Evolutionary conservation across 1,140 invertebrate species (phyloP), one percentile per base, ranked within the genome.

Genomic region (Colletes latitarsis): DNA sequence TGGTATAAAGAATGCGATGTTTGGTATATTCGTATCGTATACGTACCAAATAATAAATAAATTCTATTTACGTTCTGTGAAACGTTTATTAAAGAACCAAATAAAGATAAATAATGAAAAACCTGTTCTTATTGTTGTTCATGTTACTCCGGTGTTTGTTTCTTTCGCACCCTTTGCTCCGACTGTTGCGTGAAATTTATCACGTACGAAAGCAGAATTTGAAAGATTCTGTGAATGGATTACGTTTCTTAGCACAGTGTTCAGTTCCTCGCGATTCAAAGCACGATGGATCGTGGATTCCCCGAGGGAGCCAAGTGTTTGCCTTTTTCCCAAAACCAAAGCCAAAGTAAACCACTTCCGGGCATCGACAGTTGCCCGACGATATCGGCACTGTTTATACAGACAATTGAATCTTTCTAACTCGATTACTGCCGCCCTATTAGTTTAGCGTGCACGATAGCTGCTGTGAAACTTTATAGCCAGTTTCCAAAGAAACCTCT

Each of bases 351-450:
- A 91, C 83, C 81, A 83, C 88, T 76, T 78, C 71, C 66, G 84
- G 90, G 72, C 76, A 83, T 81, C 71, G 58, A 77, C 73, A 57
- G 62, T 81, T 85, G 81, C 70, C 85, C 67, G 41, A 53, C 75
- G 71, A 82, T 76, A 84, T 71, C 21, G 15, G 72, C 55, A 53
- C 63, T 92, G 76, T 92, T 91, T 91, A 81, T 74, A 87, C 80
- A 74, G 81, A 73, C 72, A 86, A 92, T 92, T 82, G 85, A 91
- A 92, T 90, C 85, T 90, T 89, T 63, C 75, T 90, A 91, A 92
- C 83, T 91, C 85, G 81, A 92, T 92, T 91, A 88, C 75, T 73
- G 68, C 17, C 64, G 75, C 81, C 64, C 86, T 89, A 89, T 90
- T 84, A 86, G 75, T 80, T 85, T 52, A 62, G 53, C 82, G 67